A percentile compares a stretch with the other conserved stretches of the same genome.
Conservation (phyloP, 2,888 invertebrate species). For the Leptothorax acervorum region DNA sequence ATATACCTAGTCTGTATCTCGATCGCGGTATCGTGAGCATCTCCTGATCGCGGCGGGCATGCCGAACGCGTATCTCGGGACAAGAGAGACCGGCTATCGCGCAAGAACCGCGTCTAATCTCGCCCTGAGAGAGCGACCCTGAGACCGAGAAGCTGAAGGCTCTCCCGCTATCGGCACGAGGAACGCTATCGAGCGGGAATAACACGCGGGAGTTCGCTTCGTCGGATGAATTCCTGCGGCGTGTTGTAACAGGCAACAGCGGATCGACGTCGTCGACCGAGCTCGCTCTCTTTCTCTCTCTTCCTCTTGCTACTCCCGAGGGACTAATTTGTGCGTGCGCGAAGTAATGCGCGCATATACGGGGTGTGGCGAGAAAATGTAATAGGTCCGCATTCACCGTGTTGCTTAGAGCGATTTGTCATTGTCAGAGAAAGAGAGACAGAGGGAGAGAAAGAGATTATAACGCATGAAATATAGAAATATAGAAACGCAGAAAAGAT, state of each 20-base stretch:
- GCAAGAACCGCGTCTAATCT: slow-evolving; percentile 51
- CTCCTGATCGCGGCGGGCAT: slow-evolving; percentile 10
- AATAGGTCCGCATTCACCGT: slow-evolving; percentile 35
- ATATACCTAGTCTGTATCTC: background rate
- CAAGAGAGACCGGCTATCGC: slow-evolving; percentile 35
- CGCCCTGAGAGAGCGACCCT: slow-evolving; percentile 39
- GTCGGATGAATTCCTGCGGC: slow-evolving; percentile 46
- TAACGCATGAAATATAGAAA: slow-evolving; percentile 18
- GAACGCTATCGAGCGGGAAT: slow-evolving; percentile 46
- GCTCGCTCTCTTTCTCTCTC: background rate
- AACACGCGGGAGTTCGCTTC: slow-evolving; percentile 47
- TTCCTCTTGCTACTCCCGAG: slow-evolving; percentile 17
- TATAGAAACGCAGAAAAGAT: background rate
- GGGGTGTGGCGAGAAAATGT: slow-evolving; percentile 47
- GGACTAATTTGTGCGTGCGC: slow-evolving; percentile 53
- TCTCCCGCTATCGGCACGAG: slow-evolving; percentile 34
- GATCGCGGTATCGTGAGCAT: slow-evolving; percentile 13
- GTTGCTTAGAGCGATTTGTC: slow-evolving; percentile 20
- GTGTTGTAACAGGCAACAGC: slow-evolving; percentile 41
- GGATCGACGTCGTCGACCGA: slow-evolving; percentile 41
- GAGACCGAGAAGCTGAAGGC: slow-evolving; percentile 39
- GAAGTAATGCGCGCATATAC: slow-evolving; percentile 40
- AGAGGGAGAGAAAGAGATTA: background rate
- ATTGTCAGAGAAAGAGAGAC: slow-evolving; percentile 9
- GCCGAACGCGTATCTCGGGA: slow-evolving; percentile 37